Conservation (phyloP, 2,113 vertebrate genomes). For the Corvus cornix region DNA sequence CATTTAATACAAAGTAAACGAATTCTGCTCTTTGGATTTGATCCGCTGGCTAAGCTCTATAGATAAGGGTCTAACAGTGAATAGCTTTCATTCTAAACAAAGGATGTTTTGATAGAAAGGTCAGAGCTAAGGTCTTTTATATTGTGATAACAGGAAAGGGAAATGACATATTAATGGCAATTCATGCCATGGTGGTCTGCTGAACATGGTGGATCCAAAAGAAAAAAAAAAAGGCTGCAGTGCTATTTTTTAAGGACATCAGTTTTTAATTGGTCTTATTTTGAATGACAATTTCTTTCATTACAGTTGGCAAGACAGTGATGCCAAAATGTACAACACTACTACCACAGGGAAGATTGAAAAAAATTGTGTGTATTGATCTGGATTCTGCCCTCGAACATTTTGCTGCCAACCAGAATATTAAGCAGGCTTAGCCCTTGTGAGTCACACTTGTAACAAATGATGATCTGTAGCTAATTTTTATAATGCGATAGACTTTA, state of each 20-base stretch:
- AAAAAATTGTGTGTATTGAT: conserved; percentile 1
- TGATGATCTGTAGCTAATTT: conserved; percentile 25
- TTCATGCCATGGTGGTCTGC: conserved; percentile 76
- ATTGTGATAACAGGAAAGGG: conserved; percentile 86
- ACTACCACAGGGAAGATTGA: neutral
- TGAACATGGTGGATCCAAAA: conserved; percentile 56
- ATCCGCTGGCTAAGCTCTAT: conserved; percentile 79
- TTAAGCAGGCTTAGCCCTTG: conserved; percentile 46
- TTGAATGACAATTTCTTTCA: conserved; percentile 46
- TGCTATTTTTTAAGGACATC: conserved; percentile 18
- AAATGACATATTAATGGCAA: conserved; percentile 85
- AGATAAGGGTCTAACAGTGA: conserved; percentile 81
- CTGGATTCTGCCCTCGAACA: neutral
- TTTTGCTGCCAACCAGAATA: conserved; percentile 8
- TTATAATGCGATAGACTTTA: conserved; percentile 2
- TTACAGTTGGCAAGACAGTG: neutral
- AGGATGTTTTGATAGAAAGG: conserved; percentile 89
- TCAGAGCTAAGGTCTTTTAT: conserved; percentile 79
- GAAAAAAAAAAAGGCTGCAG: neutral
- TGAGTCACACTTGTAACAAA: conserved; percentile 42
- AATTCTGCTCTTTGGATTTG: conserved; percentile 83
- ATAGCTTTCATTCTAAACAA: conserved; percentile 84
- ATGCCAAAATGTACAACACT: neutral
- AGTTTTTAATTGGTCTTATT: conserved; percentile 44
- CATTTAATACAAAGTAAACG: conserved; percentile 87